phyloP scores from a whole-genome alignment of 2,797 vertebrate genomes.

The Rhincodon typus region DNA sequence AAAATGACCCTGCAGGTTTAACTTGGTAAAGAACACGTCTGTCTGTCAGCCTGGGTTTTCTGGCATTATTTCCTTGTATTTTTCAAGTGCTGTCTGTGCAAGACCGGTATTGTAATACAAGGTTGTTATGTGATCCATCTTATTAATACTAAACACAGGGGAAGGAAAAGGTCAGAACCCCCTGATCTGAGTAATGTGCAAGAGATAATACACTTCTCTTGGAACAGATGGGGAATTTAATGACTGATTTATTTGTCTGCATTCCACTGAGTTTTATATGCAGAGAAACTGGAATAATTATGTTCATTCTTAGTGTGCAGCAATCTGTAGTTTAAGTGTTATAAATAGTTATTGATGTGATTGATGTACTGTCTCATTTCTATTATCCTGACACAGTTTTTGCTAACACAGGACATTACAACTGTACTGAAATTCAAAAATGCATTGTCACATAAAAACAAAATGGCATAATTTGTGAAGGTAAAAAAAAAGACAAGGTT shows the following conservation, averaged over 20 bases:
- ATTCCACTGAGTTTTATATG: conserved; percentile 29
- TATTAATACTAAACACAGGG: conserved; percentile 38
- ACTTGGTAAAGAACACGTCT: conserved; percentile 15
- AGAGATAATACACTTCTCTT: conserved; percentile 36
- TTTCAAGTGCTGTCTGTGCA: conserved; percentile 11
- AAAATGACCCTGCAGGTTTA: not conserved
- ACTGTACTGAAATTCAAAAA: conserved; percentile 13
- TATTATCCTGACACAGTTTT: not conserved
- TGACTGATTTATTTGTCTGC: conserved; percentile 36
- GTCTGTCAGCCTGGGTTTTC: not conserved
- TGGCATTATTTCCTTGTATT: conserved; percentile 26
- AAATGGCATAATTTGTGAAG: not conserved
- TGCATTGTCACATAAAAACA: not conserved
- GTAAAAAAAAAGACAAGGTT: not conserved
- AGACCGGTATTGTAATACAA: conserved; percentile 35
- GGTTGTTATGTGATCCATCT: conserved; percentile 38
- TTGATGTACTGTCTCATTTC: not conserved
- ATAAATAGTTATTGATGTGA: conserved; percentile 18
- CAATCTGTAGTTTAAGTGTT: conserved; percentile 24
- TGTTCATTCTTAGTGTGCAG: conserved; percentile 15
- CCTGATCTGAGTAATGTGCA: conserved; percentile 35
- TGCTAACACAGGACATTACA: not conserved
- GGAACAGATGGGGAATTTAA: conserved; percentile 37
- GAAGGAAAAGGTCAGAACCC: conserved; percentile 37
- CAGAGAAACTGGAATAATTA: conserved; percentile 30